phyloP scores from a whole-genome alignment of 1,140 invertebrate genomes.

The Drosophila sproati region DNA sequence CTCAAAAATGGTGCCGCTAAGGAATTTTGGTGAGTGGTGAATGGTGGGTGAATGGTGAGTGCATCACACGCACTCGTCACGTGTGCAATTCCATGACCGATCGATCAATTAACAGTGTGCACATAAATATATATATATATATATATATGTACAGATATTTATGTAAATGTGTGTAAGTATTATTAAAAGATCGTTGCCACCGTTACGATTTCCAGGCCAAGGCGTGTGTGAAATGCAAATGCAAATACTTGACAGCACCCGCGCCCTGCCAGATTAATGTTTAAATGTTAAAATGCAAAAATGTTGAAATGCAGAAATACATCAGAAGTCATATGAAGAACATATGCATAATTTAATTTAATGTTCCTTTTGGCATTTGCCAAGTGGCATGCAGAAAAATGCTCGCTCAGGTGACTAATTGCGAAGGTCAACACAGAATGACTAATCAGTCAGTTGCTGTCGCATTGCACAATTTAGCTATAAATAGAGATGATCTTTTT shows the following conservation, averaged over 20 bases:
- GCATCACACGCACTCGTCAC: slow-evolving; percentile 64
- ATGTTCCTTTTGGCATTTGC: slow-evolving; percentile 35
- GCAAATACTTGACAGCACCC: slow-evolving; percentile 73
- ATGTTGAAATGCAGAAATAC: slow-evolving; percentile 41
- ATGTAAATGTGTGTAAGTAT: slow-evolving; percentile 1
- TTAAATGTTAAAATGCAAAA: slow-evolving; percentile 43
- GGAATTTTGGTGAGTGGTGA: slow-evolving; percentile 52
- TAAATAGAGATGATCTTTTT: slow-evolving; percentile 1
- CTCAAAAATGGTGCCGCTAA: slow-evolving; percentile 54
- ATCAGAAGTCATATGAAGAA: slow-evolving; percentile 23
- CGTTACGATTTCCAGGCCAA: slow-evolving; percentile 75
- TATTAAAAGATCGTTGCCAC: slow-evolving; percentile 72
- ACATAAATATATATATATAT: slow-evolving; percentile 24
- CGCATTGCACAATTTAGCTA: slow-evolving; percentile 24
- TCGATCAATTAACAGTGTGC: slow-evolving; percentile 63
- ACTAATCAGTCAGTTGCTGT: slow-evolving; percentile 52
- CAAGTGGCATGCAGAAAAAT: slow-evolving; percentile 24
- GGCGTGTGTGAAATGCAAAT: slow-evolving; percentile 71
- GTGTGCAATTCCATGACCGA: slow-evolving; percentile 65
- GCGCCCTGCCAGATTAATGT: slow-evolving; percentile 49
- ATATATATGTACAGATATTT: slow-evolving; percentile 15
- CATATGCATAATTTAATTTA: slow-evolving; percentile 48
- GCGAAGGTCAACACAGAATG: slow-evolving; percentile 33
- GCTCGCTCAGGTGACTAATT: slow-evolving; percentile 66
- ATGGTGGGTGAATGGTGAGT: slow-evolving; percentile 46